phyloP scores from a whole-genome alignment of 2,797 vertebrate species.

The Sebastes nivosus region DNA sequence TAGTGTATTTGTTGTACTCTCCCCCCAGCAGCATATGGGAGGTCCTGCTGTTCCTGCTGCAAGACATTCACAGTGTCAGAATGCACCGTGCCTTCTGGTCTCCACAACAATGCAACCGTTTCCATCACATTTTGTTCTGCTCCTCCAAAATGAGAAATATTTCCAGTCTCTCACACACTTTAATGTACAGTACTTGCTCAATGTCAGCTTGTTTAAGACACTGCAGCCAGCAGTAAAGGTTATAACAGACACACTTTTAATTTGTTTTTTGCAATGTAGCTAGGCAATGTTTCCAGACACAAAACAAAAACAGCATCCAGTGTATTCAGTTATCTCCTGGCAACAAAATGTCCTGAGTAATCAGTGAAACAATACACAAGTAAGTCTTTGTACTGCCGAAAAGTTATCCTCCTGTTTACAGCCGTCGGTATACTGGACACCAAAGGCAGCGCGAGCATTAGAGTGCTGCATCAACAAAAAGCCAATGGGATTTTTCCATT shows the following conservation, averaged over 20 bases:
- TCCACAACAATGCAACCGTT: slow-evolving; percentile 8
- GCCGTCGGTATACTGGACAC: background rate
- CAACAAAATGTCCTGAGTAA: background rate
- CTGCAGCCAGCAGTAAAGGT: background rate
- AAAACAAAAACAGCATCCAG: background rate
- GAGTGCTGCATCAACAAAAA: no score
- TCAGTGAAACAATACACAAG: background rate
- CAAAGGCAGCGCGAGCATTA: background rate
- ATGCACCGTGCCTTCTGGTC: background rate
- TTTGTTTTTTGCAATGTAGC: background rate
- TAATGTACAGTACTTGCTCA: background rate
- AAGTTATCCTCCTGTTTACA: background rate
- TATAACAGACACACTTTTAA: background rate
- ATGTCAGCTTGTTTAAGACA: slow-evolving; percentile 11
- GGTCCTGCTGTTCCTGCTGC: background rate
- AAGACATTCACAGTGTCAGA: background rate
- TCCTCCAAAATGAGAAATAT: background rate
- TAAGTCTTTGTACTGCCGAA: background rate
- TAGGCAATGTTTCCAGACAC: background rate
- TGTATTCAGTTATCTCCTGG: background rate
- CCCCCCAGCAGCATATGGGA: background rate
- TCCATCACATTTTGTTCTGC: slow-evolving; percentile 16
- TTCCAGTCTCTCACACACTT: background rate
- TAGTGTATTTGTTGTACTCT: background rate
- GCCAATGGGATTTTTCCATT: no score